Evolutionary conservation across 1,140 invertebrate genomes (phyloP).

Genomic region (fruit fly (Drosophila melanogaster)): Release_6_plus_ISO1_MT NT_033777.3:27172001-27172500

Average conservation of each 20-base stretch:
- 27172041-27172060: too few relatives aligned
- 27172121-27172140: conserved; percentile 76
- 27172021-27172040: too few relatives aligned
- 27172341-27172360: conserved; percentile 80
- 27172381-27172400: conserved; percentile 45
- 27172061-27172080: background rate
- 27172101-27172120: conserved; percentile 70
- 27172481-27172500: conserved; percentile 52
- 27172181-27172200: conserved; percentile 52
- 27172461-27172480: conserved; percentile 12
- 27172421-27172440: conserved; percentile 64
- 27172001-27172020: background rate
- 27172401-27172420: conserved; percentile 41
- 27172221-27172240: conserved; percentile 37
- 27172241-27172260: conserved; percentile 41
- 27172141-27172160: conserved; percentile 76
- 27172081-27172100: background rate
- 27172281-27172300: conserved; percentile 52
- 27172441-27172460: conserved; percentile 23
- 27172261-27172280: conserved; percentile 63
- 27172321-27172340: conserved; percentile 54
- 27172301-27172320: conserved; percentile 22
- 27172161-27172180: conserved; percentile 68
- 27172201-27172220: conserved; percentile 35
- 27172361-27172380: conserved; percentile 77